Base-by-base conservation (phyloP, 2,797 vertebrate genomes). In the Myiothlypis coronata region DNA sequence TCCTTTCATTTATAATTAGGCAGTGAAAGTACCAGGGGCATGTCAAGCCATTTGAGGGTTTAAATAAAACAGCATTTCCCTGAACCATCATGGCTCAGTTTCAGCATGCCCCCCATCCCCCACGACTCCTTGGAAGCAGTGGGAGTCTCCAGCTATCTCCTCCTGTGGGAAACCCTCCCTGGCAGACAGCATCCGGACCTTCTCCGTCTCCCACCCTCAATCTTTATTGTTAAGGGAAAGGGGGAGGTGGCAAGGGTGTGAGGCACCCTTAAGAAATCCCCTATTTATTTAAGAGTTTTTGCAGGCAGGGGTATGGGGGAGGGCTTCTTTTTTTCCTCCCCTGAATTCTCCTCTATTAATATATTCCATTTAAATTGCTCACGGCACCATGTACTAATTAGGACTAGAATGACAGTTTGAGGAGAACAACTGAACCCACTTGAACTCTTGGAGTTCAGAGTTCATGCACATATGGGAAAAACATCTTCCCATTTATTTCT, bases 1-100 rank as follows among this genome's bases (percentile, higher is more conserved):
- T 96, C 95, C 90, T 95, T 96, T 97, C 96, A 96, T 92, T 94
- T 96, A 91, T 94, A 96, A 96, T 96, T 97, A 96, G 74, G 68
- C 75, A 96, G 91, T 60, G 94, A 96, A 96, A 95, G 90, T 94
- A 95, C 96, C 87, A 91, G 88, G 59, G 89, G 85, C 90, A 87
- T 92, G 70, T 95, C 93, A 97, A 96, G 78, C 55, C 74, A 80
- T 89, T 93, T 95, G 94, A 96, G 89, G 79, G 96, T 97, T 95
- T 94, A 93, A 94, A 92, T 79, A 79, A 77, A 91, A 77, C 90
- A 83, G 61, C 81, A 79, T 44, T 75, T 96, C 89, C 35, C 65
- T 85, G 75, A 86, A 94, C 75, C 82, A 89, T 92, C 94, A 70
- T 74, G 89, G 79, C 90, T 90, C 68, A 52, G 47, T 95, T 83